Percentiles rank a stretch among this genome's conserved stretches.
These are phyloP conservation scores for Strigamia maritima DNA, from an alignment of 2,888 invertebrate species.

Conservation along the genomic window DNA sequence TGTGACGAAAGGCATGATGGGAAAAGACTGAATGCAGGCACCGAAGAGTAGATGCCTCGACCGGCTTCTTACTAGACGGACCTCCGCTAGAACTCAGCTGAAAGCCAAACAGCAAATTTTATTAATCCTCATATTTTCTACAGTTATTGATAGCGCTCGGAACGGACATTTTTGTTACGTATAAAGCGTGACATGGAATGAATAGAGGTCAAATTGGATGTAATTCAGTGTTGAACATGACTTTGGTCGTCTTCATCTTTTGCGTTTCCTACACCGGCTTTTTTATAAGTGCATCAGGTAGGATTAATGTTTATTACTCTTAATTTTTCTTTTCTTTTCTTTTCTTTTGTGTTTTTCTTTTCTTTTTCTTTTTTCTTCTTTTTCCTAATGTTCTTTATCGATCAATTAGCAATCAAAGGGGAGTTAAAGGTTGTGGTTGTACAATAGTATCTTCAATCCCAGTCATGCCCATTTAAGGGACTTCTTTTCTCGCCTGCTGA, in stretches of 20 bases:
- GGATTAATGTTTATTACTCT: not conserved
- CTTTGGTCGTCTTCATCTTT: constrained; percentile 5
- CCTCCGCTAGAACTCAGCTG: not conserved
- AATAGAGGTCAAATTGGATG: not conserved
- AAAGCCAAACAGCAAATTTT: not conserved
- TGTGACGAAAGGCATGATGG: constrained; percentile 9
- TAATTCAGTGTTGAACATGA: constrained; percentile 19
- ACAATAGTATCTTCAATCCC: not conserved
- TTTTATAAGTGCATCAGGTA: constrained; percentile 1
- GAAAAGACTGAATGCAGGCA: constrained; percentile 14
- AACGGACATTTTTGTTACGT: not conserved
- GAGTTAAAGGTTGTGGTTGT: not conserved
- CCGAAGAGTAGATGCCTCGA: constrained; percentile 23
- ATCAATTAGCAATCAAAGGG: constrained; percentile 11
- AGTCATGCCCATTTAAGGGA: constrained; percentile 1
- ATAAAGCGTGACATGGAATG: constrained; percentile 8
- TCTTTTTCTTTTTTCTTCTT: no score
- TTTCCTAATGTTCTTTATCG: not conserved
- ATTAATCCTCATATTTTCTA: not conserved
- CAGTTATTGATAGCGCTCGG: not conserved
- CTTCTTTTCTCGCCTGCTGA: constrained; percentile 19
- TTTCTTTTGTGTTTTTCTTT: no score
- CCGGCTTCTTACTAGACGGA: constrained; percentile 15
- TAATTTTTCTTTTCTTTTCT: not conserved
- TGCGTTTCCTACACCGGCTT: not conserved